Evolutionary conservation across 2,888 invertebrate species (phyloP).

Genomic region (Crossocerus cetratus): DNA sequence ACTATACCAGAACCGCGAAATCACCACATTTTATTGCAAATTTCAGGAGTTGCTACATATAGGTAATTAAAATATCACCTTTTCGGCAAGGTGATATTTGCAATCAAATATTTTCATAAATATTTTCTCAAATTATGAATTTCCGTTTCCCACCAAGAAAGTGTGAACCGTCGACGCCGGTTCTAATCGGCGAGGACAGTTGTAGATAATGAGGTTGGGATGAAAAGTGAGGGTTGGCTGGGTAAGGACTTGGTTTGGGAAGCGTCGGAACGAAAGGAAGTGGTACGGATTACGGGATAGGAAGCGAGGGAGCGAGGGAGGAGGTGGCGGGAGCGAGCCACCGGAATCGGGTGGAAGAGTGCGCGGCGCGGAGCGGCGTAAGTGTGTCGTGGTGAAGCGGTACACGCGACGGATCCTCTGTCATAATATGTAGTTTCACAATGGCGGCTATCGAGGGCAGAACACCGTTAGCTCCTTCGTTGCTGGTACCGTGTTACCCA

Average conservation of each 20-base stretch:
- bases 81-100: too few species aligned
- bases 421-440: slow-evolving; percentile 74
- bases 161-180: neutral
- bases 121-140: too few species aligned
- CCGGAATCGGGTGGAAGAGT: slow-evolving; percentile 19
- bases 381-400: slow-evolving; percentile 72
- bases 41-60: too few species aligned
- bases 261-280: slow-evolving; percentile 13
- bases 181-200: neutral
- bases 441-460: slow-evolving; percentile 74
- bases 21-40: too few species aligned
- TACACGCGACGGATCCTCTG: slow-evolving; percentile 71
- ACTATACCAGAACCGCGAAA: too few species aligned
- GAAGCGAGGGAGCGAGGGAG: slow-evolving; percentile 24
- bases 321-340: slow-evolving; percentile 59
- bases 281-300: neutral
- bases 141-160: too few species aligned
- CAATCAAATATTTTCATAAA: too few species aligned
- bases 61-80: too few species aligned
- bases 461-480: slow-evolving; percentile 72
- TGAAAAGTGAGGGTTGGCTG: slow-evolving; percentile 8
- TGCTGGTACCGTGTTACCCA: slow-evolving; percentile 70
- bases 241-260: neutral
- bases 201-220: neutral
- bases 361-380: slow-evolving; percentile 48